A percentile compares a stretch with the other conserved stretches of the same genome.
Conservation (phyloP, 1,140 invertebrate species). For the Hetaerina americana region DNA sequence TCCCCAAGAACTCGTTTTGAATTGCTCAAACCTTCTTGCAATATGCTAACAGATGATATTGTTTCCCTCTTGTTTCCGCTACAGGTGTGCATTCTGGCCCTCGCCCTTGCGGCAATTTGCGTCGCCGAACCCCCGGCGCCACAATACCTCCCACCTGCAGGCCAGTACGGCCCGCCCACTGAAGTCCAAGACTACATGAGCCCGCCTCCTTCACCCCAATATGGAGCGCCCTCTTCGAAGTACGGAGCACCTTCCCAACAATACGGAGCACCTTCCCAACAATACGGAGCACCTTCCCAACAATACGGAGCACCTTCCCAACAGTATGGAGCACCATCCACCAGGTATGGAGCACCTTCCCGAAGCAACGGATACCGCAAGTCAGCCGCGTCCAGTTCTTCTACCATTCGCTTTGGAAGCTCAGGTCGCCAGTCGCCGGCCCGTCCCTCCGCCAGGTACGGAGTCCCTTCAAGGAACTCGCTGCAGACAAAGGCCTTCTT, state of each 20-base stretch:
- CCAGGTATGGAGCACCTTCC: constrained; percentile 1
- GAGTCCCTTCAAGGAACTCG: background rate
- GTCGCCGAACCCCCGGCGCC: constrained; percentile 6
- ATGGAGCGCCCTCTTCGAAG: background rate
- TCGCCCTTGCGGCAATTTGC: background rate
- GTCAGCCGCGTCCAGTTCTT: background rate
- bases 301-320: background rate
- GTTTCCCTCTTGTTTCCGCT: too few relatives aligned
- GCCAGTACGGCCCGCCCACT: constrained; percentile 11
- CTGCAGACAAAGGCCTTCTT: background rate
- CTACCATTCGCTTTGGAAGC: background rate
- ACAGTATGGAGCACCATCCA: constrained; percentile 2
- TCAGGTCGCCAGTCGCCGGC: background rate
- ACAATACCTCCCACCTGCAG: constrained; percentile 7
- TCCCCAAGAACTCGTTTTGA: too few relatives aligned
- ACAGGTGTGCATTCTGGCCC: background rate
- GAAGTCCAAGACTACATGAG: background rate
- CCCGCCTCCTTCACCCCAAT: background rate
- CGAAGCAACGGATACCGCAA: background rate
- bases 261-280: constrained; percentile 1
- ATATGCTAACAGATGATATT: too few relatives aligned
- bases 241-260: background rate
- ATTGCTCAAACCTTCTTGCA: too few relatives aligned
- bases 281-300: constrained; percentile 3
- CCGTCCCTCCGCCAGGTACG: background rate